These are phyloP conservation scores for Etheostoma perlongum DNA, from an alignment of 2,797 vertebrate genomes.

Conservation along the genomic window DNA sequence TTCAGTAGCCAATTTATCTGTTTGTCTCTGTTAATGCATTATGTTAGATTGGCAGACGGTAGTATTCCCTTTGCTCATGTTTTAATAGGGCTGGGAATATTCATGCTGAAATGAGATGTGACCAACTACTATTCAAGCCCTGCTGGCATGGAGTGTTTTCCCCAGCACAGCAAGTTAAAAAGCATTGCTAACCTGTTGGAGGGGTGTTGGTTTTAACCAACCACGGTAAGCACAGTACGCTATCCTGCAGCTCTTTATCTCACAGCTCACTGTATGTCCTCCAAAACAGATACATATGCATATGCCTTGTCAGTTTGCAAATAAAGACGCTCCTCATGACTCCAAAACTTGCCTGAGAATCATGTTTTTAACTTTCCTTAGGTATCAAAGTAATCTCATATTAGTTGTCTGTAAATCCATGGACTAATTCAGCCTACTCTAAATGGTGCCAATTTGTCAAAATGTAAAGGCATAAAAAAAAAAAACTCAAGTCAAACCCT, in stretches of 20 bases:
- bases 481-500: too few species aligned
- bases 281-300: background rate
- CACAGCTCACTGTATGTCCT: background rate
- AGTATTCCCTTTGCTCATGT: conserved; percentile 8
- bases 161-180: conserved; percentile 12
- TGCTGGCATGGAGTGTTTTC: conserved; percentile 17
- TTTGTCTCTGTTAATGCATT: background rate
- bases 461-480: background rate
- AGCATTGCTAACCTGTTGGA: background rate
- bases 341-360: background rate
- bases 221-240: background rate
- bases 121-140: background rate
- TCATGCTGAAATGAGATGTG: conserved; percentile 20
- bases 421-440: background rate
- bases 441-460: background rate
- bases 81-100: conserved; percentile 10
- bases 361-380: background rate
- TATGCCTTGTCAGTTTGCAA: too few species aligned
- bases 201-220: background rate
- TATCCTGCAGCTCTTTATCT: background rate
- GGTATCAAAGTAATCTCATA: background rate
- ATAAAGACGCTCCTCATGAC: background rate
- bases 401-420: background rate
- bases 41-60: conserved; percentile 10
- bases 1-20: conserved; percentile 12